Evolutionary conservation across 2,113 vertebrate genomes (phyloP), one percentile per base, ranked within the genome.

Genomic region (Prinia subflava): DNA sequence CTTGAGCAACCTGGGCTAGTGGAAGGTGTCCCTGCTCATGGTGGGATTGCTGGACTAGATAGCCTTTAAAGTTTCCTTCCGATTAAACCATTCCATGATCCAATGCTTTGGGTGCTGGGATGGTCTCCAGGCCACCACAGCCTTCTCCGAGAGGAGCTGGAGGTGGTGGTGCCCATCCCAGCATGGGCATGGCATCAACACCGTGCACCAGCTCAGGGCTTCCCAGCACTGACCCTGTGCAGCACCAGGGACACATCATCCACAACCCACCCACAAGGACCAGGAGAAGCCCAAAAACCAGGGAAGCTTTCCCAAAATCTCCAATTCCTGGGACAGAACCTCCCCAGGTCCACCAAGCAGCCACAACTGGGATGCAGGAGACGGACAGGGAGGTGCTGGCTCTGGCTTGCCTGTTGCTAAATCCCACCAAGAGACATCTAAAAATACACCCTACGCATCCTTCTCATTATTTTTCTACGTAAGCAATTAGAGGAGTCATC

Each of bases 351-450:
- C 53, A 57, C 42, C 50, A 21, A 35, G 78, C 63, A 46, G 81
- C 79, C 53, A 21, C 25, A 0, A 0, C 44, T 1, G 23, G 74
- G 89, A 75, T 21, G 53, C 49, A 49, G 49, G 80, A 71, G 71
- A 62, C 1, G 1, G 82, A 25, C 18, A 6, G 62, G 93, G 80
- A 91, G 75, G 77, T 63, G 90, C 90, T 86, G 88, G 83, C 93
- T 96, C 90, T 9, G 2, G 21, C 39, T 78, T 1, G 10, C 64
- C 2, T 0, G 16, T 90, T 88, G 88, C 87, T 94, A 94, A 97
- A 97, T 94, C 95, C 80, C 94, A 96, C 90, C 86, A 88, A 94
- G 92, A 96, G 92, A 86, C 83, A 77, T 94, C 94, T 97, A 97
- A 96, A 96, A 97, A 96, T 95, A 96, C 37, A 92, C 86, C 83